Evolutionary conservation across 2,113 vertebrate species (phyloP).

Genomic region (Suricata suricatta): DNA sequence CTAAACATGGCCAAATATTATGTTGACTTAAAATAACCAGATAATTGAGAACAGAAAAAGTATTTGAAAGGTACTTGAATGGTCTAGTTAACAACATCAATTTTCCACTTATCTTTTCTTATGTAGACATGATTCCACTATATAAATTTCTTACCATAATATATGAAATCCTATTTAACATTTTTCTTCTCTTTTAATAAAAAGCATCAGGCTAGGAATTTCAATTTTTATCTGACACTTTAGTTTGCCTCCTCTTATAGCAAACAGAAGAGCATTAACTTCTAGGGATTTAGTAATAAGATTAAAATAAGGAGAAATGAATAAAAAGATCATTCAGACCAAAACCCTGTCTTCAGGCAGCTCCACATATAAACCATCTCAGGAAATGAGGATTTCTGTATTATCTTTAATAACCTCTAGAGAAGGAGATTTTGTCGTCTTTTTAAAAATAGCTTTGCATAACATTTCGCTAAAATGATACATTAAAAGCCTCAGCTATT

Average conservation of each 20-base stretch:
- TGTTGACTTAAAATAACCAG: neutral
- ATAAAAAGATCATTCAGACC: conserved; percentile 46
- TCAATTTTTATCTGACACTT: conserved; percentile 50
- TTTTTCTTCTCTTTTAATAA: conserved; percentile 48
- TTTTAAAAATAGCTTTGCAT: conserved; percentile 40
- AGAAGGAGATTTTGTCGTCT: conserved; percentile 42
- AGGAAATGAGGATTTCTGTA: conserved; percentile 14
- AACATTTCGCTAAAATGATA: conserved; percentile 30
- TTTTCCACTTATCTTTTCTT: neutral
- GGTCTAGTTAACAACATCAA: neutral
- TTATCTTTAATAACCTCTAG: conserved; percentile 42
- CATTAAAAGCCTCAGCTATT: neutral
- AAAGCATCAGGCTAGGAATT: conserved; percentile 23
- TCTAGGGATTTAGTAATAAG: conserved; percentile 48
- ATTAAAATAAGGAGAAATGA: conserved; percentile 66
- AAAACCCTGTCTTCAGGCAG: conserved; percentile 37
- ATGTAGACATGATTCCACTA: neutral
- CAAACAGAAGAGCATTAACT: conserved; percentile 46
- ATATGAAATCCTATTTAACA: conserved; percentile 38
- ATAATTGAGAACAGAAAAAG: neutral
- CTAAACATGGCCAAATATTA: neutral
- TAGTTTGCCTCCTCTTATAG: conserved; percentile 4
- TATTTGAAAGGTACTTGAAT: neutral
- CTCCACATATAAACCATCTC: neutral
- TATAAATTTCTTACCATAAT: neutral